A percentile compares a stretch with the other conserved stretches of the same genome.
phyloP scores from a whole-genome alignment of 1,140 invertebrate genomes.

The Rhizoglyphus robini region DNA sequence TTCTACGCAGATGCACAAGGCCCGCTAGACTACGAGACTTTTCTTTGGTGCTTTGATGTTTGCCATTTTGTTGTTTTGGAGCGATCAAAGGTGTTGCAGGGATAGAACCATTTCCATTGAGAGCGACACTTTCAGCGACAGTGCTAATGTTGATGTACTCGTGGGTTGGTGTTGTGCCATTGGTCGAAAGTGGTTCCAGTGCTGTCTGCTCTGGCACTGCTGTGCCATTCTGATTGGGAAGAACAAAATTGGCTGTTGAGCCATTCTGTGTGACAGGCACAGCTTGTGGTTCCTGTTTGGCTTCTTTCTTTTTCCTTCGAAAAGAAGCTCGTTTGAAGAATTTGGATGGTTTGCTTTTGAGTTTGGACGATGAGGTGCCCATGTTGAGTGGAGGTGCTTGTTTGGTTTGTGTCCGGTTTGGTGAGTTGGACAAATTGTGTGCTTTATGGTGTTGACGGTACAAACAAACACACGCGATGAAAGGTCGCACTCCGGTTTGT shows the following conservation, averaged over 20 bases:
- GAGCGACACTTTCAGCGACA: not conserved
- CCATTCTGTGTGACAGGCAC: not conserved
- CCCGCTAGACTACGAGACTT: not conserved
- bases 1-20: not conserved
- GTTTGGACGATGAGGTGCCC: conserved; percentile 1
- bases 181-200: not conserved
- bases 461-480: too few relatives aligned
- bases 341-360: not conserved
- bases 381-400: not conserved
- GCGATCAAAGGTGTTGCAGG: not conserved
- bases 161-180: not conserved
- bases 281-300: not conserved
- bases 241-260: not conserved
- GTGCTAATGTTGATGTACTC: not conserved
- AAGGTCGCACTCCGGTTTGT: too few relatives aligned
- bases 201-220: too few relatives aligned
- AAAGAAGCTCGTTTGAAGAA: not conserved
- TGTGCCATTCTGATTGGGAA: not conserved
- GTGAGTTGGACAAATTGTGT: too few relatives aligned
- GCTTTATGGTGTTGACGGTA: too few relatives aligned
- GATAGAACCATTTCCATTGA: not conserved
- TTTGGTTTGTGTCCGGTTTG: too few relatives aligned
- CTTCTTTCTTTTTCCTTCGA: not conserved
- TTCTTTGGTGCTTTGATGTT: not conserved
- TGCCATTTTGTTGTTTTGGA: not conserved